Base-by-base conservation (phyloP, 2,797 vertebrate species). In the Sus cebifrons region DNA sequence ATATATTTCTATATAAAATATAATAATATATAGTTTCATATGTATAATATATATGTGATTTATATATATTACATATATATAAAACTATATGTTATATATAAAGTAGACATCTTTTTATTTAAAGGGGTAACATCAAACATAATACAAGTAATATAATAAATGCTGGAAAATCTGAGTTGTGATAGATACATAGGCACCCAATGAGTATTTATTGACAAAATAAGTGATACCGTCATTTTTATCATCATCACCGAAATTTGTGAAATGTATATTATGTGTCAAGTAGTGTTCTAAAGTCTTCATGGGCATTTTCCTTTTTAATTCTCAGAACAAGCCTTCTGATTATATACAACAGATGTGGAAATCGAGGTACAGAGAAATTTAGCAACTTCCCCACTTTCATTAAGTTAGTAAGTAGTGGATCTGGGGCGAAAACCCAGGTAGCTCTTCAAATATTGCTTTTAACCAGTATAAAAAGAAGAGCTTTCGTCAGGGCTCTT, bases 201-300 rank as follows among this genome's bases (percentile, higher is more conserved):
- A 54, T 86, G 89, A n/a, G 49, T 64, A 78, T n/a, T 78, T 75
- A 77, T 40, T 84, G 54, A 91, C 90, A 20, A 60, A 86, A 81
- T 84, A 27, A 89, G 0, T 54, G 77, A n/a, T 70, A 36, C 7
- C 49, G 86, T 56, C 65, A 77, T 58, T 32, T 87, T 85, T 25
- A 52, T 32, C 25, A 36, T 86, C 18, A 64, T 49, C 27, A n/a
- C 29, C 86, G 88, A n/a, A 27, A 88, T 56, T 40, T 36, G 14
- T 20, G 25, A 64, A n/a, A 4, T 32, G 52, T 65, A 83, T 68
- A 68, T 74, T 20, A 20, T 6, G 12, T 74, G 18, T 32, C 52
- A 60, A 25, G 13, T 9, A 44, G 12, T 65, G 0, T 56, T 86
- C 70, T 78, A 21, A 90, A 65, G 11, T 73, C 44, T 85, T 92